Base-by-base conservation (phyloP, 2,888 invertebrate species). In the Callyntrura sp. region DNA sequence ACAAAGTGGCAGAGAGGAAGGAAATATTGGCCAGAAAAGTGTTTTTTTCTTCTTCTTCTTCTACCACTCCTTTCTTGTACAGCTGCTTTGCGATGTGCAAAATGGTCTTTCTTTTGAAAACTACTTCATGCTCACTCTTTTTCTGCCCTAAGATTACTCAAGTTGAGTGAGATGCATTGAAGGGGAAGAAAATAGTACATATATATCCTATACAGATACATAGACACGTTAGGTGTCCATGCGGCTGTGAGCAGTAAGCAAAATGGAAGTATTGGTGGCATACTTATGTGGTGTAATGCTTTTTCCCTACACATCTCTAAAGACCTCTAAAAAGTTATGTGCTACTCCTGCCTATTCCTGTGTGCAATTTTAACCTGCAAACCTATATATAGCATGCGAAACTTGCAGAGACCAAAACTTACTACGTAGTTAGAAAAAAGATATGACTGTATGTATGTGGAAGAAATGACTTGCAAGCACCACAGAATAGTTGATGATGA, bases 301-400 rank as follows among this genome's bases (percentile, higher is more conserved):
- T 4, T 35, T 78, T n/a, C n/a, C 25, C 55, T 28, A 25, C 57
- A 83, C 82, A 68, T 65, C 62, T 65, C 62, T 45, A 65, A 83
- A 65, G 28, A 25, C 2, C 48, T 70, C 60, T 35, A 35, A 35
- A 35, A 35, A 23, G 23, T 65, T 65, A 20, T 51, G 51, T 51
- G 51, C 51, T 51, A 2, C 51, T 65, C 23, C 25, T 65, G 43
- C 68, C n/a, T n/a, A n/a, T n/a, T 60, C 20, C 62, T 68, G 45
- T 68, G 45, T 83, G 65, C 82, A 83, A 81, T 81, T 73, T 73
- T 81, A 81, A 81, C 81, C 81, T 81, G 81, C 45, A 81, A 45
- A 81, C 81, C 81, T 45, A 81, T 57, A 81, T 62, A 81, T 28
- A 78, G 45, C 35, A 35, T 35, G 35, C 73, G 2, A 73, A 73